phyloP scores from a whole-genome alignment of 2,797 vertebrate species.

The Alcedo quadribrachys region DNA sequence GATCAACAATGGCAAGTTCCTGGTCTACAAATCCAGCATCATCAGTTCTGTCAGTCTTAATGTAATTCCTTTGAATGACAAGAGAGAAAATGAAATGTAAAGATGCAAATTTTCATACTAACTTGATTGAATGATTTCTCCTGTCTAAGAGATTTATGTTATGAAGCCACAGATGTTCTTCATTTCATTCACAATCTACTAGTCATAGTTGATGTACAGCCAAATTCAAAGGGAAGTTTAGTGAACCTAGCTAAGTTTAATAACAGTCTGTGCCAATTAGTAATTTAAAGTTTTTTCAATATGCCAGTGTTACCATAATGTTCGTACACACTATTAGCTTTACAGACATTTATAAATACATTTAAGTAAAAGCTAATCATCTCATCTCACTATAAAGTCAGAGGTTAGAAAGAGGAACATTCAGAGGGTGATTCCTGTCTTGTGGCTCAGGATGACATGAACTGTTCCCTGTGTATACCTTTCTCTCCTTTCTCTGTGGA shows the following conservation, averaged over 20 bases:
- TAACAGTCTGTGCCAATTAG: neutral
- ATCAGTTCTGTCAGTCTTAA: slow-evolving; percentile 38
- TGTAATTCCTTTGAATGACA: slow-evolving; percentile 6
- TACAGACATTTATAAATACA: neutral
- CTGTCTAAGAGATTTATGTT: slow-evolving; percentile 48
- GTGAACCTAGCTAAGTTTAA: neutral
- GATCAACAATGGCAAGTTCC: neutral
- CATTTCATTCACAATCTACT: slow-evolving; percentile 47
- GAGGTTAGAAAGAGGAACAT: neutral
- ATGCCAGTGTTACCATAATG: neutral
- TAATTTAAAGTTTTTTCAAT: neutral
- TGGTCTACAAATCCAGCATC: neutral
- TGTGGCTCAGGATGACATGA: neutral
- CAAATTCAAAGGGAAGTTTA: slow-evolving; percentile 13
- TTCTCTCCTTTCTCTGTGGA: neutral
- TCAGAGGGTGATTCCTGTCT: neutral
- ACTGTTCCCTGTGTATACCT: neutral
- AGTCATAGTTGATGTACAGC: neutral
- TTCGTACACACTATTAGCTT: neutral
- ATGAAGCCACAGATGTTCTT: slow-evolving; percentile 38
- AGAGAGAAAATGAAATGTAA: slow-evolving; percentile 12
- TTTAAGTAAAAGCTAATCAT: neutral
- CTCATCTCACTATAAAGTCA: neutral
- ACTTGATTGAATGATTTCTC: slow-evolving; percentile 38
- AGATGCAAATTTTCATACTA: slow-evolving; percentile 60